Percentiles rank a stretch among this genome's conserved stretches.
These are phyloP conservation scores for Agonopterix heracliana DNA, from an alignment of 2,888 invertebrate species.

Conservation along the genomic window DNA sequence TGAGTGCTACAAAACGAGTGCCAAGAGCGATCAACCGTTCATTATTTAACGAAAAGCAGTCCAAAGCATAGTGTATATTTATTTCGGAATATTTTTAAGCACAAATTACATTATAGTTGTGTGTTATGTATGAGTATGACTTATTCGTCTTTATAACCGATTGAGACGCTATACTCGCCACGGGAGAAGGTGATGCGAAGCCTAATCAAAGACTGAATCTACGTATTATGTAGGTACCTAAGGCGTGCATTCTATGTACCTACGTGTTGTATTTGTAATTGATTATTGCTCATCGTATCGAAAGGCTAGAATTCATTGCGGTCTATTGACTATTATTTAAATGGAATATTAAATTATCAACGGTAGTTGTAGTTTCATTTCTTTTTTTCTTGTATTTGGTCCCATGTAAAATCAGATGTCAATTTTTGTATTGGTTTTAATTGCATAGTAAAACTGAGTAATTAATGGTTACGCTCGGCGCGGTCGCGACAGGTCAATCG, in stretches of 20 bases:
- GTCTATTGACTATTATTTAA: constrained; percentile 69
- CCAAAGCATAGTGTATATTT: constrained; percentile 30
- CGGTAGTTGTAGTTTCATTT: constrained; percentile 7
- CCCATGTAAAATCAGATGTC: no score
- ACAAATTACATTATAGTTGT: constrained; percentile 41
- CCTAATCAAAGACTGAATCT: constrained; percentile 73
- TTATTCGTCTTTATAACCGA: constrained; percentile 36
- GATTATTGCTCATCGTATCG: constrained; percentile 61
- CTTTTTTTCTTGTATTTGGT: no score
- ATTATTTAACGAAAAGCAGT: constrained; percentile 26
- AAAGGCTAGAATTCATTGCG: constrained; percentile 56
- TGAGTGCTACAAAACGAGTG: constrained; percentile 36
- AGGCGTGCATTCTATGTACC: constrained; percentile 6
- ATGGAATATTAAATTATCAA: constrained; percentile 34
- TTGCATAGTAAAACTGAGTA: no score
- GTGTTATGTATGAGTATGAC: constrained; percentile 19
- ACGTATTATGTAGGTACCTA: constrained; percentile 36
- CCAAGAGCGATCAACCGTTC: constrained; percentile 32
- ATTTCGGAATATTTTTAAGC: constrained; percentile 37
- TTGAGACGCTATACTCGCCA: constrained; percentile 24
- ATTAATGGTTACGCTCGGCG: no score
- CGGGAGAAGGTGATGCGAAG: constrained; percentile 28
- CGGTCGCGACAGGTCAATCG: no score
- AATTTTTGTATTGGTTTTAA: no score
- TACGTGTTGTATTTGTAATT: constrained; percentile 22